These are phyloP conservation scores for Drosophila maculinotata DNA, from an alignment of 2,888 invertebrate genomes.

Conservation along the genomic window DNA sequence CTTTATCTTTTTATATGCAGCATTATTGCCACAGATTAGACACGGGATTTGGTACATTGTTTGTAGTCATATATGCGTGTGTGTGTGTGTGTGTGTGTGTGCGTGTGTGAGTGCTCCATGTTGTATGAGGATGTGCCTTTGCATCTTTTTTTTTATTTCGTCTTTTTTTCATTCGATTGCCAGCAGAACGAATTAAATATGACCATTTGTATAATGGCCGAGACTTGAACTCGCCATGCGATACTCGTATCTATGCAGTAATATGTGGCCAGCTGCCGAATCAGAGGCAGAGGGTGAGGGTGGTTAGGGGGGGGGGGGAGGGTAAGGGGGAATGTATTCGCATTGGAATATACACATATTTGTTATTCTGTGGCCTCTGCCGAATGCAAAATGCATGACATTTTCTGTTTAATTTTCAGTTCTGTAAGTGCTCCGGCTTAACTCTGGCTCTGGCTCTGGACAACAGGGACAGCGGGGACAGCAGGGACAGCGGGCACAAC, in stretches of 20 bases:
- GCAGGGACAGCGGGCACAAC: constrained; percentile 2
- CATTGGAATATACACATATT: constrained; percentile 25
- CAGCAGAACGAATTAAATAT: constrained; percentile 81
- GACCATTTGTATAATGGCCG: constrained; percentile 78
- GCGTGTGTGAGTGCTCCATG: constrained; percentile 2
- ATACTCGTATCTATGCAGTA: constrained; percentile 30
- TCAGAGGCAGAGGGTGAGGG: constrained; percentile 2
- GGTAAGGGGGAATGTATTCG: constrained; percentile 4
- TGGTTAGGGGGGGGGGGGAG: constrained; percentile 11
- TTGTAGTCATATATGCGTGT: constrained; percentile 6
- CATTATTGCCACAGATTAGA: constrained; percentile 82
- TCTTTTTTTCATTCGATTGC: constrained; percentile 70
- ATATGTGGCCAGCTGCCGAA: constrained; percentile 38
- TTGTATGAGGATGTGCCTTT: constrained; percentile 22
- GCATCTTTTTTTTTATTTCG: constrained; percentile 26
- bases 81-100: constrained; percentile 1
- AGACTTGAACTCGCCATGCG: constrained; percentile 41
- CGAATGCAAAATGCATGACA: constrained; percentile 78
- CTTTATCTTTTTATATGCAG: constrained; percentile 82
- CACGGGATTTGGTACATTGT: constrained; percentile 75
- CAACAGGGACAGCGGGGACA: background rate
- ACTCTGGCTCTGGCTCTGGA: constrained; percentile 32
- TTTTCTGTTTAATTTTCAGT: constrained; percentile 77
- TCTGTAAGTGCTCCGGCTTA: constrained; percentile 68
- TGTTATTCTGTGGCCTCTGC: constrained; percentile 50